These are phyloP conservation scores for Eupithecia vulgata DNA, from an alignment of 2,888 invertebrate species.

Conservation along the genomic window DNA sequence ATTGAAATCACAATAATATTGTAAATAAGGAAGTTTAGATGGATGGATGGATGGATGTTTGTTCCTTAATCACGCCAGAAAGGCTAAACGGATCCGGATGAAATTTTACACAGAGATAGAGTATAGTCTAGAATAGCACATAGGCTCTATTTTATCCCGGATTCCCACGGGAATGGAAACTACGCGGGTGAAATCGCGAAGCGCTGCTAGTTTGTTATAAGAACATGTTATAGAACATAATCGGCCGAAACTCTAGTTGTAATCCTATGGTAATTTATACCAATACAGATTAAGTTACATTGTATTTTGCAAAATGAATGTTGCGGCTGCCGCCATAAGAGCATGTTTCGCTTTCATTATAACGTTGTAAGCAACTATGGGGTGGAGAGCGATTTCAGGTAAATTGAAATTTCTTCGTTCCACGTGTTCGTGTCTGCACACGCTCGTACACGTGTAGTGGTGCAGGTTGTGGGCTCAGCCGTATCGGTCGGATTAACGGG, in stretches of 20 bases:
- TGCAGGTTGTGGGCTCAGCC: slow-evolving; percentile 46
- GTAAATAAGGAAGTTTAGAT: no score
- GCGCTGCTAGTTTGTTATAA: no score
- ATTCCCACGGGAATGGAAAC: no score
- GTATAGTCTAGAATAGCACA: no score
- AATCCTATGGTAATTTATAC: neutral
- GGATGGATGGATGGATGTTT: no score
- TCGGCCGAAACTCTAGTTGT: neutral
- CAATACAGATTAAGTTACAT: slow-evolving; percentile 24
- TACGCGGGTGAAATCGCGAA: no score
- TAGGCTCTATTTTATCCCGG: no score
- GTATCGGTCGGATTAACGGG: slow-evolving; percentile 69
- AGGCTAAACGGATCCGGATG: no score
- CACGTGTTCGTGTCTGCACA: slow-evolving; percentile 52
- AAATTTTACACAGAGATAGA: no score
- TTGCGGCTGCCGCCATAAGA: slow-evolving; percentile 40
- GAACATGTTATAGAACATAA: neutral
- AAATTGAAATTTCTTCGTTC: slow-evolving; percentile 75
- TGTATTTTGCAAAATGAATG: slow-evolving; percentile 29
- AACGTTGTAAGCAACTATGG: slow-evolving; percentile 48
- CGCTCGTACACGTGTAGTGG: slow-evolving; percentile 38
- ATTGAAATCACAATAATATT: no score
- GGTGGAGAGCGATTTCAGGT: slow-evolving; percentile 61
- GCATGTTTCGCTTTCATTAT: slow-evolving; percentile 57
- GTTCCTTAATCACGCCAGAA: no score